A percentile compares a stretch with the other conserved stretches of the same genome.
Conservation (phyloP, 2,888 invertebrate species). For the Anagyrus pseudococci region DNA sequence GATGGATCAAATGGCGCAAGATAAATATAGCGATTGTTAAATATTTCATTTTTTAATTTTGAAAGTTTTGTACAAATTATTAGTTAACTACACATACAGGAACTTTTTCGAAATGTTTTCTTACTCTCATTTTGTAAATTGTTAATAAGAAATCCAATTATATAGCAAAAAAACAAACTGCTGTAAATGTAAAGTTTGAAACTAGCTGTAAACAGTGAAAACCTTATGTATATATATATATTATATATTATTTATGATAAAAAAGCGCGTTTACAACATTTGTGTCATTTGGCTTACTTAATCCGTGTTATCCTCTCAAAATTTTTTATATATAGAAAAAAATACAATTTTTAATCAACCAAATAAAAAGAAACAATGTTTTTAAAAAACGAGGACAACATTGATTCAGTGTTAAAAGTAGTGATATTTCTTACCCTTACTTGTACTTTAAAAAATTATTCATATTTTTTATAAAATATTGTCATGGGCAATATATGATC, state of each 20-base stretch:
- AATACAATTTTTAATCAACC: constrained; percentile 19
- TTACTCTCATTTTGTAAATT: constrained; percentile 40
- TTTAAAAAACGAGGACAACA: constrained; percentile 17
- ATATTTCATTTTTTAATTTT: constrained; percentile 38
- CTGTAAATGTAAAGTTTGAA: constrained; percentile 38
- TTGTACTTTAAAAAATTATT: constrained; percentile 6
- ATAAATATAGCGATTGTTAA: constrained; percentile 35
- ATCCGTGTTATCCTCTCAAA: constrained; percentile 25
- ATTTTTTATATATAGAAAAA: constrained; percentile 23
- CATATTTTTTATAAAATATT: constrained; percentile 17
- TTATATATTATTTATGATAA: constrained; percentile 39
- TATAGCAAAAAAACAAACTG: constrained; percentile 34
- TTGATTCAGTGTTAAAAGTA: constrained; percentile 22
- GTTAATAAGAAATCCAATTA: constrained; percentile 30
- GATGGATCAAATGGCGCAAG: constrained; percentile 36
- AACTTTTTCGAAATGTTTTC: constrained; percentile 37
- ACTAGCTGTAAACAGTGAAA: constrained; percentile 37
- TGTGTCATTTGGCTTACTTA: constrained; percentile 29
- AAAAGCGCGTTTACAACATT: constrained; percentile 40
- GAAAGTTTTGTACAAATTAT: constrained; percentile 39
- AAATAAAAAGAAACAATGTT: constrained; percentile 10
- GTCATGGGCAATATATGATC: constrained; percentile 35
- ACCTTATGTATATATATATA: constrained; percentile 35
- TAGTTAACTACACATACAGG: constrained; percentile 35
- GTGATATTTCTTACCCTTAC: constrained; percentile 25